Conservation (phyloP, 2,888 invertebrate species). For the Andricus curvator region DNA sequence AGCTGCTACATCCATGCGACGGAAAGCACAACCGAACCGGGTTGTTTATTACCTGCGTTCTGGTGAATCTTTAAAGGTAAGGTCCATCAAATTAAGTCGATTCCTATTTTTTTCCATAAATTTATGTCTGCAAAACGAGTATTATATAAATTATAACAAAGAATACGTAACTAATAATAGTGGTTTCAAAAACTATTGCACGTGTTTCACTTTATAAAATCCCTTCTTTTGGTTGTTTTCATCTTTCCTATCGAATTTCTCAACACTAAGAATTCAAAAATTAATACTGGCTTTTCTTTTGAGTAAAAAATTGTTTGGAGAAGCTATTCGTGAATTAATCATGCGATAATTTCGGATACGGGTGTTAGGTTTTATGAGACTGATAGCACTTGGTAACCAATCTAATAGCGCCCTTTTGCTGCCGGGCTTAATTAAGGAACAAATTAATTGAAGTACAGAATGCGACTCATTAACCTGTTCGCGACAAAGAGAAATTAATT, state of each 20-base stretch:
- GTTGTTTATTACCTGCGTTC: conserved; percentile 23
- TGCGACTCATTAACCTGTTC: conserved; percentile 17
- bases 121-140: no score
- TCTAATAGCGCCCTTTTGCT: neutral
- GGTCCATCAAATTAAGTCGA: neutral
- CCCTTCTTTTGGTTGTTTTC: no score
- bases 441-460: conserved; percentile 38
- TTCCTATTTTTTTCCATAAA: neutral
- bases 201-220: no score
- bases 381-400: neutral
- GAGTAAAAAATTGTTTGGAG: neutral
- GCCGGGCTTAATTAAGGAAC: conserved; percentile 38
- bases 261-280: no score
- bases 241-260: no score
- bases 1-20: conserved; percentile 21
- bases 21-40: neutral
- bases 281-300: neutral
- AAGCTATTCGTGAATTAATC: neutral
- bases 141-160: no score
- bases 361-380: neutral
- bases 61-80: conserved; percentile 6
- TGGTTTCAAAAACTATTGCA: no score
- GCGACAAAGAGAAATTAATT: conserved; percentile 44
- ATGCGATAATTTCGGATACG: neutral
- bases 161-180: no score